Conservation (phyloP, 1,140 invertebrate genomes). For the Euborellia annulipes region DNA sequence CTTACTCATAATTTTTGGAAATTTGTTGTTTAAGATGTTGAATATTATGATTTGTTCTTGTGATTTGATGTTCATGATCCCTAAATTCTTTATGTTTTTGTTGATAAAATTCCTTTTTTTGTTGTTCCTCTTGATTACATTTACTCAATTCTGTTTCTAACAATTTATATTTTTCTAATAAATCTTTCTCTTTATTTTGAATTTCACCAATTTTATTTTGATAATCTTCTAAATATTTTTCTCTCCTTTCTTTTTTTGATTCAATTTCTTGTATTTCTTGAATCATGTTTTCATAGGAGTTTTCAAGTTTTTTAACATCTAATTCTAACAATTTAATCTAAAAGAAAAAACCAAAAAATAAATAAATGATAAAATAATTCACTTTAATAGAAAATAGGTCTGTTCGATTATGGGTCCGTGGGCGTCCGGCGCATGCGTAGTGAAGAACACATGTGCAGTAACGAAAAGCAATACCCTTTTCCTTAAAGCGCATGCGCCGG, state of each 20-base stretch:
- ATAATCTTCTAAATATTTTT: slow-evolving; percentile 3
- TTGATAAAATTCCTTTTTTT: neutral
- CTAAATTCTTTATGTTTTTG: too few species aligned
- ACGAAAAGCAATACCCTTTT: slow-evolving; percentile 5
- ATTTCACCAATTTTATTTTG: slow-evolving; percentile 3
- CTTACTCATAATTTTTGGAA: too few species aligned
- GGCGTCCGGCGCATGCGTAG: too few species aligned
- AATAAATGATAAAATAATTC: slow-evolving; percentile 15
- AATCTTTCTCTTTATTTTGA: neutral
- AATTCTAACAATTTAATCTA: slow-evolving; percentile 7
- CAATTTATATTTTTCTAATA: too few species aligned
- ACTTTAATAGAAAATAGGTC: slow-evolving; percentile 1
- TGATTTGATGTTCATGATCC: too few species aligned
- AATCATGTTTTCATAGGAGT: slow-evolving; percentile 8
- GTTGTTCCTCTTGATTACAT: neutral
- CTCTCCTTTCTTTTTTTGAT: neutral
- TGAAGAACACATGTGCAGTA: too few species aligned
- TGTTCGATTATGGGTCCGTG: too few species aligned
- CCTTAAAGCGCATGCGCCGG: too few species aligned
- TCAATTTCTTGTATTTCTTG: slow-evolving; percentile 5
- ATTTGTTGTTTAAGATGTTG: too few species aligned
- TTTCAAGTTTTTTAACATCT: slow-evolving; percentile 2
- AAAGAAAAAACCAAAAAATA: slow-evolving; percentile 3
- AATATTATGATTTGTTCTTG: too few species aligned
- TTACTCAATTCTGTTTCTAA: neutral